Base-by-base conservation (phyloP, 2,113 vertebrate genomes). In the Odobenus rosmarus region DNA sequence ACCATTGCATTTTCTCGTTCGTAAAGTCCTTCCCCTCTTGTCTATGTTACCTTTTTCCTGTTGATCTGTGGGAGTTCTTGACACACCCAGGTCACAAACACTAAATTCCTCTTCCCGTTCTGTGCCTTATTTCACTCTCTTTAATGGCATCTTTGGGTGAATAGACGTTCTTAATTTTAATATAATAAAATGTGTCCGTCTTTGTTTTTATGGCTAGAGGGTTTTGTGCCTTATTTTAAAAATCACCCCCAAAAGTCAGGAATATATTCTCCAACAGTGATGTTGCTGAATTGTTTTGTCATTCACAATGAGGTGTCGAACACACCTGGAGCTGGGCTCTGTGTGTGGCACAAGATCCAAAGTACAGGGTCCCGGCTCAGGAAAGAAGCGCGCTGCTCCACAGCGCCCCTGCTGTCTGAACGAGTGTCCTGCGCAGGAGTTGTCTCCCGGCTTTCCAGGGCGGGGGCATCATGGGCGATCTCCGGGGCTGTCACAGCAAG, bases 351-450 rank as follows among this genome's bases (percentile, higher is more conserved):
- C 7, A 0, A n/a, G 39, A 42, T n/a, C 46, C 3, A 7, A n/a
- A 24, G 19, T 5, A 1, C 0, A 2, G 53, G 51, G 13, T 24
- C 64, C 31, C 18, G 0, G 19, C 24, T 36, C 10, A n/a, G 26
- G 69, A 19, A 31, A 64, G 18, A 2, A 61, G n/a, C 62, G 8
- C 18, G 16, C 67, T 18, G 42, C 31, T 33, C 23, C 9, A 6
- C 14, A 6, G 80, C 2, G 7, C n/a, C 46, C 23, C 59, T 42
- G 13, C 72, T 39, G 72, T 14, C 39, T 12, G 4, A 26, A 74
- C 23, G 21, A 5, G 23, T 14, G 39, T 28, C 39, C 13, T 16
- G 39, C 18, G 9, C 7, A 39, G 72, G 23, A 6, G 23, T 2
- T 5, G 23, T 2, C 62, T 33, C 33, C 16, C 0, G 7, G 67